Percentiles rank a stretch among this genome's conserved stretches.
Conservation (phyloP, 1,140 invertebrate genomes). For the Magallana angulata region DNA sequence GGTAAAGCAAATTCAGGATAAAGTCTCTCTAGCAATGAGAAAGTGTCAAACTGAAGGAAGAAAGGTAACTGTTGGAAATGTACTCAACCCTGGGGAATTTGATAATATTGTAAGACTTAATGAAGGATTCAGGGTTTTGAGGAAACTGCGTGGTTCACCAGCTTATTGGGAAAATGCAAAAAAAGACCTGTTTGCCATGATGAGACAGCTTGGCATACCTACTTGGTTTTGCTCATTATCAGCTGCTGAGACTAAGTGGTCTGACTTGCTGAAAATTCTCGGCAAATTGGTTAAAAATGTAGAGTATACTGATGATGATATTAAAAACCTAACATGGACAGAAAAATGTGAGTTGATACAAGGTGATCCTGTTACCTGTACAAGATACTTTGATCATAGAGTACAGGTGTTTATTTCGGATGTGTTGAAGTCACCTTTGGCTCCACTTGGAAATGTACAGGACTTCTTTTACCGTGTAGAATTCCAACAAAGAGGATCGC, state of each 20-base stretch:
- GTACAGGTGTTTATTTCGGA: conserved; percentile 56
- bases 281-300: conserved; percentile 46
- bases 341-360: conserved; percentile 50
- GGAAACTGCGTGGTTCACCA: conserved; percentile 57
- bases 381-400: conserved; percentile 58
- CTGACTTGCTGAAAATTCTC: conserved; percentile 57
- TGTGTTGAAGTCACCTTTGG: conserved; percentile 40
- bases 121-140: conserved; percentile 63
- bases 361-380: conserved; percentile 64
- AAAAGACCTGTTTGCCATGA: conserved; percentile 68
- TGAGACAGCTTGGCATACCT: conserved; percentile 61
- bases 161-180: conserved; percentile 60
- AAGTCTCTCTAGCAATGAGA: conserved; percentile 55
- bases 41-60: conserved; percentile 43
- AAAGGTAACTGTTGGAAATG: conserved; percentile 53
- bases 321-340: conserved; percentile 52
- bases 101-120: conserved; percentile 57
- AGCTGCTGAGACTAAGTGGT: conserved; percentile 63
- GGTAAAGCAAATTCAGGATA: conserved; percentile 57
- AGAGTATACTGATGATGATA: conserved; percentile 52
- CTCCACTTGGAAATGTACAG: conserved; percentile 43
- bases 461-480: conserved; percentile 41
- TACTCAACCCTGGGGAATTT: conserved; percentile 26
- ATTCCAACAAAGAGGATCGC: conserved; percentile 51
- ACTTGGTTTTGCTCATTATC: conserved; percentile 62